Evolutionary conservation across 2,888 invertebrate species (phyloP).

Genomic region (Perdita meconis): DNA sequence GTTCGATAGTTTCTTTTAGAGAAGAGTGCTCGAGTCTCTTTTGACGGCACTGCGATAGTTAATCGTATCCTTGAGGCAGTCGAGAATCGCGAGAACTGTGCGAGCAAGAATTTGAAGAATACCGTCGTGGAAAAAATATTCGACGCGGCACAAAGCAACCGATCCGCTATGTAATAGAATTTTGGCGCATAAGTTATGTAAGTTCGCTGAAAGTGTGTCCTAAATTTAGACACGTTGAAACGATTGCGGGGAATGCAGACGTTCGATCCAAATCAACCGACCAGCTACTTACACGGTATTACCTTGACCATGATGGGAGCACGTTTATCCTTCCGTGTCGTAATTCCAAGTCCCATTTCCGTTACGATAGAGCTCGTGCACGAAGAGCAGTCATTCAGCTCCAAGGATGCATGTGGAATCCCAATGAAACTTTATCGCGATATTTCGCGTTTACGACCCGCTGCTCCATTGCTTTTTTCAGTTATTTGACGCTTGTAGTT

Average conservation of each 20-base stretch:
- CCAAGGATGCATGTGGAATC: not conserved
- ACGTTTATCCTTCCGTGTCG: conserved; percentile 36
- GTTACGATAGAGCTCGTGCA: not conserved
- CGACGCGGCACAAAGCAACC: not conserved
- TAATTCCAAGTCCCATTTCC: conserved; percentile 29
- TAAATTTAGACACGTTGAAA: conserved; percentile 32
- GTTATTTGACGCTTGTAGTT: too few species aligned
- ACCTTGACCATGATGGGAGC: conserved; percentile 43
- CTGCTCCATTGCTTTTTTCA: too few species aligned
- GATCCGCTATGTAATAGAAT: conserved; percentile 1
- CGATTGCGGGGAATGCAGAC: conserved; percentile 40
- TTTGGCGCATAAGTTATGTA: conserved; percentile 49
- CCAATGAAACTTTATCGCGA: too few species aligned
- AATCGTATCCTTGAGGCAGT: not conserved
- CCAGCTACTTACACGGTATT: conserved; percentile 8
- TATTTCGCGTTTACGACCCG: too few species aligned
- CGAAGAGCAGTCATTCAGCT: not conserved
- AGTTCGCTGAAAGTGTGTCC: conserved; percentile 34
- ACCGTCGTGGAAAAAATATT: not conserved
- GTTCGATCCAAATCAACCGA: conserved; percentile 41
- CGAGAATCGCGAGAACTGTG: too few species aligned
- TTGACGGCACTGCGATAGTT: conserved; percentile 16
- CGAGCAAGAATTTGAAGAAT: not conserved
- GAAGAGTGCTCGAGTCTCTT: too few species aligned
- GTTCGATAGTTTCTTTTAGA: too few species aligned